Percentiles rank a stretch among this genome's conserved stretches.
Evolutionary conservation across 1,140 invertebrate genomes (phyloP).

Genomic region (Mylabris phalerata): DNA sequence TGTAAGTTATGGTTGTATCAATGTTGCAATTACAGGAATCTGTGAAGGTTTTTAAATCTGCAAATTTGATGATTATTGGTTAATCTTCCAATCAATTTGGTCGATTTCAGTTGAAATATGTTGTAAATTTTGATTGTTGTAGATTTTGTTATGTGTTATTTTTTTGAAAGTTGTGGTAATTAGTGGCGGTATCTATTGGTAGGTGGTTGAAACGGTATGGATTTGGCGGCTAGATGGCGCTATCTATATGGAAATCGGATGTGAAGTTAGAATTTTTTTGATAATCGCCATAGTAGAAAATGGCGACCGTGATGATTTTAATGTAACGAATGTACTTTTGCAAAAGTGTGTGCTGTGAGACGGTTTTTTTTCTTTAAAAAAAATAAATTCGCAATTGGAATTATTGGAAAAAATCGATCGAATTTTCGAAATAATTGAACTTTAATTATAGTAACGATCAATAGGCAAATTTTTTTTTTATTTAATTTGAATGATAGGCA

Average conservation of each 20-base stretch:
- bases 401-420: not conserved
- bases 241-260: not conserved
- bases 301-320: slow-evolving; percentile 40
- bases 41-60: too few relatives aligned
- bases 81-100: too few relatives aligned
- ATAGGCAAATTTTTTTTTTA: slow-evolving; percentile 11
- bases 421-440: not conserved
- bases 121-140: too few relatives aligned
- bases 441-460: not conserved
- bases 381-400: slow-evolving; percentile 24
- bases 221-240: not conserved
- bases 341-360: slow-evolving; percentile 34
- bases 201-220: too few relatives aligned
- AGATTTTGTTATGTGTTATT: too few relatives aligned
- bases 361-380: slow-evolving; percentile 20
- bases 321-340: slow-evolving; percentile 37
- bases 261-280: not conserved
- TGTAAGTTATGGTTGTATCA: too few relatives aligned
- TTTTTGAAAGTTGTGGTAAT: too few relatives aligned
- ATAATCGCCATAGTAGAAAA: slow-evolving; percentile 39
- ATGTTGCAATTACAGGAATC: too few relatives aligned
- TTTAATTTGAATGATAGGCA: slow-evolving; percentile 49
- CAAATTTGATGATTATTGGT: too few relatives aligned
- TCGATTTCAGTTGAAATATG: too few relatives aligned
- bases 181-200: too few relatives aligned